Base-by-base conservation (phyloP, 2,888 invertebrate species). In the Eristalinus aeneus region DNA sequence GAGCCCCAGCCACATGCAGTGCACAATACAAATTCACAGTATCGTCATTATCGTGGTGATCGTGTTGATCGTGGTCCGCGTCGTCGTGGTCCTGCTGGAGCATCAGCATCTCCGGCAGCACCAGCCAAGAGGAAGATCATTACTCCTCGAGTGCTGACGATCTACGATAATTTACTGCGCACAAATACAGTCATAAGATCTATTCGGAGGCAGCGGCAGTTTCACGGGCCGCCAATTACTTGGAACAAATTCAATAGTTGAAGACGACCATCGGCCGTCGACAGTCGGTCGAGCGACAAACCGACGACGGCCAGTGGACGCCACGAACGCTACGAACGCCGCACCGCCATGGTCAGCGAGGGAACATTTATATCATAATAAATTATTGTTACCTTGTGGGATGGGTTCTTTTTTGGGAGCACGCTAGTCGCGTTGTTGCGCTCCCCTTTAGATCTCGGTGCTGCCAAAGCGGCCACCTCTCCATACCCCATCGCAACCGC, bases 331-430 rank as follows among this genome's bases (percentile, higher is more conserved):
- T n/a, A n/a, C n/a, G n/a, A n/a, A 10, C 16, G 22, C 56, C 20
- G 11, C 56, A 10, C 6, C 36, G 54, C 60, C 64, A 56, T 27
- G 39, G 32, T 68, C 60, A 2, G 65, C 67, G 60, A 64, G 73
- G 23, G 69, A 82, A 86, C 86, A 78, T 86, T 86, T 82, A 86
- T 86, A 86, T 86, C 82, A 81, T 82, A 82, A 86, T 86, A 86
- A 86, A 86, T 86, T 86, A 86, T 82, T 74, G 77, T 86, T 86
- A 82, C 82, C 82, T 73, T 58, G 86, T 86, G 82, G 86, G 86
- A 86, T 86, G 82, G 68, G 80, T 68, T 80, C 46, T 75, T 73
- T 86, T 75, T 77, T 81, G 65, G 73, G 71, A 74, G 65, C 69
- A 71, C 27, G 27, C 53, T 69, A 60, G 65, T 32, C 76, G 46